Conservation (phyloP, 2,113 vertebrate species). For the Pteropus alecto region DNA sequence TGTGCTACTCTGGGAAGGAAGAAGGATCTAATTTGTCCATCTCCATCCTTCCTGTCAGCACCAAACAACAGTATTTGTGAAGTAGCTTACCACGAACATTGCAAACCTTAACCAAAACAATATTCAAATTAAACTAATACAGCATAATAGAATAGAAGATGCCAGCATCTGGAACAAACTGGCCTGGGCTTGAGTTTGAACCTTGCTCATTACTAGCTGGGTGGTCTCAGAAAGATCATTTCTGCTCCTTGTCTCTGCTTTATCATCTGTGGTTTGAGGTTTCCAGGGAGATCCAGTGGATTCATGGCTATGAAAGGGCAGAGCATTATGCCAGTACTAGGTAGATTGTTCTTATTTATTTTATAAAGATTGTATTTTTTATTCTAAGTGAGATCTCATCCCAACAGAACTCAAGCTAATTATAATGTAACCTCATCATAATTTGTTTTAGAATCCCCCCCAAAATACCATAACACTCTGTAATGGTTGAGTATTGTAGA, state of each 20-base stretch:
- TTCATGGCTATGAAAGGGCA: not conserved
- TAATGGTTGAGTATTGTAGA: not conserved
- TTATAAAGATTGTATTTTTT: not conserved
- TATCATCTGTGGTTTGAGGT: not conserved
- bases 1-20: not conserved
- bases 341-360: not conserved
- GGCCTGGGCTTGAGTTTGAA: not conserved
- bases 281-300: not conserved
- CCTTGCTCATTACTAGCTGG: not conserved
- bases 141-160: not conserved
- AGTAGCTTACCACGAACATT: not conserved
- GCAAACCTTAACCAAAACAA: conserved; percentile 5
- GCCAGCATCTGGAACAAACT: not conserved
- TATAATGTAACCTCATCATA: not conserved
- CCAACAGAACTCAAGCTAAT: not conserved
- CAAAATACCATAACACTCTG: not conserved
- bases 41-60: not conserved
- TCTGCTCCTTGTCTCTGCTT: not conserved
- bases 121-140: conserved; percentile 21
- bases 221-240: not conserved
- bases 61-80: not conserved
- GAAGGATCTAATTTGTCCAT: not conserved
- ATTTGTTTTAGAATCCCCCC: not conserved
- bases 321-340: not conserved
- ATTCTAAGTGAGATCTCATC: not conserved